Conservation (phyloP, 1,140 invertebrate genomes). For the Platyscapa corneri region DNA sequence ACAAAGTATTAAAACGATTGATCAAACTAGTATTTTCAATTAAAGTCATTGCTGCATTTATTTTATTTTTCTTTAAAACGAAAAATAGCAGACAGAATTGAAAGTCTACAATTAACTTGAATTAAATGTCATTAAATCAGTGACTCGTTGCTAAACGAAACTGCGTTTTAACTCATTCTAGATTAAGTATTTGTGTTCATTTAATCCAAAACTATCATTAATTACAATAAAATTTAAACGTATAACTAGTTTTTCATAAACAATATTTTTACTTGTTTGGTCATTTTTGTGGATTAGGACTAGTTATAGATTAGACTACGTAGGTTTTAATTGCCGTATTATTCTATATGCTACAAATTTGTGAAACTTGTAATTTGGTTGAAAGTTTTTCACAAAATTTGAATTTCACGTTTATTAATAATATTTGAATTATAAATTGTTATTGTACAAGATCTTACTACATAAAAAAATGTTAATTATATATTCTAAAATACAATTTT, state of each 20-base stretch:
- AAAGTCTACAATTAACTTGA: conserved; percentile 27
- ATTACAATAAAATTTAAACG: conserved; percentile 28
- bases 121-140: conserved; percentile 11
- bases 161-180: neutral
- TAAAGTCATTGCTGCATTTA: neutral
- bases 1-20: neutral
- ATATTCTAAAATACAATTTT: too few relatives aligned
- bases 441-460: too few relatives aligned
- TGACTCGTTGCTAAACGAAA: neutral
- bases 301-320: too few relatives aligned
- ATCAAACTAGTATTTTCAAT: conserved; percentile 48
- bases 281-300: too few relatives aligned
- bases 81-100: neutral
- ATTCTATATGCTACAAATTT: too few relatives aligned
- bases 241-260: neutral
- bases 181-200: conserved; percentile 23
- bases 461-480: too few relatives aligned
- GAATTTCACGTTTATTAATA: too few relatives aligned
- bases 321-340: too few relatives aligned
- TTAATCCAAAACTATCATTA: conserved; percentile 14
- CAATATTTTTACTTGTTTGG: too few relatives aligned
- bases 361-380: too few relatives aligned
- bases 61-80: conserved; percentile 18
- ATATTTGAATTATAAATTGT: too few relatives aligned
- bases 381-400: too few relatives aligned